A percentile compares a stretch with the other conserved stretches of the same genome.
phyloP scores from a whole-genome alignment of 2,113 vertebrate species.

The Tyrannus savana region DNA sequence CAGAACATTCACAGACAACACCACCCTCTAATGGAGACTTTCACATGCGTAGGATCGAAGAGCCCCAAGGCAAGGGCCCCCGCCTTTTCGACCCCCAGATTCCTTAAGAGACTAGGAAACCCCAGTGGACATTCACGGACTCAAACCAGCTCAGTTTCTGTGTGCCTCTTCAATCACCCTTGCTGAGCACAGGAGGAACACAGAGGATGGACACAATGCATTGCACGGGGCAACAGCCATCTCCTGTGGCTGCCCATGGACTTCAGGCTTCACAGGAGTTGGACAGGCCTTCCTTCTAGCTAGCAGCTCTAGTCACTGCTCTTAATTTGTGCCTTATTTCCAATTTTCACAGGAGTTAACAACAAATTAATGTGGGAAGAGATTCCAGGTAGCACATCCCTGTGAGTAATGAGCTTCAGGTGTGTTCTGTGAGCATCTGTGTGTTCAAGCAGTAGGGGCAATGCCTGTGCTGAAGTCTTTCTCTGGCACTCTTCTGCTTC shows the following conservation, averaged over 20 bases:
- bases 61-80: neutral
- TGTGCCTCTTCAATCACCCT: neutral
- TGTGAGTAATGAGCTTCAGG: neutral
- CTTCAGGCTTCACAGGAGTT: neutral
- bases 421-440: neutral
- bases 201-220: accelerated
- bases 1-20: neutral
- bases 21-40: constrained; percentile 28
- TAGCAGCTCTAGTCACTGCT: neutral
- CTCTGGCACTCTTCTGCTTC: neutral
- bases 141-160: neutral
- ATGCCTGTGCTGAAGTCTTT: neutral
- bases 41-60: neutral
- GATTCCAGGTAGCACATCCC: neutral
- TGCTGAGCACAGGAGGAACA: neutral
- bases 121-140: neutral
- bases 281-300: neutral
- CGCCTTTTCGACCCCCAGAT: neutral
- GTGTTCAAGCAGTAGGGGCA: neutral
- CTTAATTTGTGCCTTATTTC: neutral
- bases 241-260: neutral
- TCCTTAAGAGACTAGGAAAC: neutral
- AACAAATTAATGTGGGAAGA: neutral
- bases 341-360: neutral
- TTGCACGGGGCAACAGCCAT: neutral